A percentile compares a stretch with the other conserved stretches of the same genome.
Conservation (phyloP, 2,113 vertebrate genomes). For the Mesocricetus auratus region DNA sequence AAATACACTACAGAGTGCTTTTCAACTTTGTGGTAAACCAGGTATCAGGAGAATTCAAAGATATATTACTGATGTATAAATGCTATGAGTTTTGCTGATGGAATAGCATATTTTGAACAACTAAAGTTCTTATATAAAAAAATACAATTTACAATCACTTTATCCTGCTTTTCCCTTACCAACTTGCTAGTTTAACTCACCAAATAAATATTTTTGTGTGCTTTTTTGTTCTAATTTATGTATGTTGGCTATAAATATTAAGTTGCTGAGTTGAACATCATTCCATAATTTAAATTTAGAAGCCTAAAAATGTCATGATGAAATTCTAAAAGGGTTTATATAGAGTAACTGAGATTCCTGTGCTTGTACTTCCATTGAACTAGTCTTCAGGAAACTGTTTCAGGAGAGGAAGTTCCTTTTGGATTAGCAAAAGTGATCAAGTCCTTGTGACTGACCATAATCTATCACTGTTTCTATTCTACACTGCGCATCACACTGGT, state of each 20-base stretch:
- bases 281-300: conserved; percentile 69
- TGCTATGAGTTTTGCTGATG: conserved; percentile 70
- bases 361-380: background rate
- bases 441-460: background rate
- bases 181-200: conserved; percentile 44
- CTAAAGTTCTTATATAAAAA: conserved; percentile 60
- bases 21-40: conserved; percentile 70
- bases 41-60: conserved; percentile 64
- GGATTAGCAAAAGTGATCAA: background rate
- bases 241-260: conserved; percentile 53
- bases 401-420: background rate
- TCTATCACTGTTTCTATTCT: accelerated
- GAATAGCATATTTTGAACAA: conserved; percentile 68
- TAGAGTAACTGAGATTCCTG: background rate
- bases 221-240: conserved; percentile 69
- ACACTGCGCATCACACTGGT: background rate
- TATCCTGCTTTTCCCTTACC: background rate
- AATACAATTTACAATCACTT: conserved; percentile 63
- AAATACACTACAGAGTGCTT: conserved; percentile 39
- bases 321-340: conserved; percentile 51
- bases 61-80: conserved; percentile 75
- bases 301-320: conserved; percentile 49
- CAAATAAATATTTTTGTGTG: conserved; percentile 32
- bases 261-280: conserved; percentile 67
- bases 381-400: background rate